These are phyloP conservation scores for Arge pagana DNA, from an alignment of 2,888 invertebrate genomes.

Conservation along the genomic window DNA sequence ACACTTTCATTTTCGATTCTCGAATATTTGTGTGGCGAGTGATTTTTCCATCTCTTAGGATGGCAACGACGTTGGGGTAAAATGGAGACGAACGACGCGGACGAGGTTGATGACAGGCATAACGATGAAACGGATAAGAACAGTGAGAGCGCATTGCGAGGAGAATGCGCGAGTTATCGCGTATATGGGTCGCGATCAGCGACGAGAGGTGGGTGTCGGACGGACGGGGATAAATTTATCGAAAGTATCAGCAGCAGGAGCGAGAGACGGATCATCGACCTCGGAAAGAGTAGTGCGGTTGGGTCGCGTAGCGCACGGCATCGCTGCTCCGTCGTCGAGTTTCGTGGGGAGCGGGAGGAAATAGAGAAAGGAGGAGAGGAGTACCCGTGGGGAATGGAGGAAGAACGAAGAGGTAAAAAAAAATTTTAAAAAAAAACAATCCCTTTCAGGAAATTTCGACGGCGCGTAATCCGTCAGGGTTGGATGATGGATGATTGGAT, in stretches of 20 bases:
- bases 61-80: too few relatives aligned
- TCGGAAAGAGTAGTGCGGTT: conserved; percentile 3
- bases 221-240: conserved; percentile 1
- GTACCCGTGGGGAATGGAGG: conserved; percentile 18
- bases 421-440: conserved; percentile 3
- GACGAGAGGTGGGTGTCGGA: too few relatives aligned
- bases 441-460: conserved; percentile 18
- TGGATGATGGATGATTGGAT: conserved; percentile 18
- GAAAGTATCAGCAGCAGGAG: conserved; percentile 1
- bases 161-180: too few relatives aligned
- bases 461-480: conserved; percentile 17
- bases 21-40: too few relatives aligned
- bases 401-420: conserved; percentile 28
- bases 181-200: too few relatives aligned
- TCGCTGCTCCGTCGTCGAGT: too few relatives aligned
- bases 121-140: conserved; percentile 1
- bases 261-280: conserved; percentile 3
- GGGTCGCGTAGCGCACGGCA: too few relatives aligned
- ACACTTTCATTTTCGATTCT: too few relatives aligned
- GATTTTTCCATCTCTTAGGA: too few relatives aligned
- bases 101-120: too few relatives aligned
- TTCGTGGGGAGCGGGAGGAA: conserved; percentile 11
- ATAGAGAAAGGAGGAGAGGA: conserved; percentile 28
- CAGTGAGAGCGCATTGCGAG: conserved; percentile 11
- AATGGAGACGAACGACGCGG: too few relatives aligned